Evolutionary conservation across 2,888 invertebrate species (phyloP).

Genomic region (Malacosoma neustria): DNA sequence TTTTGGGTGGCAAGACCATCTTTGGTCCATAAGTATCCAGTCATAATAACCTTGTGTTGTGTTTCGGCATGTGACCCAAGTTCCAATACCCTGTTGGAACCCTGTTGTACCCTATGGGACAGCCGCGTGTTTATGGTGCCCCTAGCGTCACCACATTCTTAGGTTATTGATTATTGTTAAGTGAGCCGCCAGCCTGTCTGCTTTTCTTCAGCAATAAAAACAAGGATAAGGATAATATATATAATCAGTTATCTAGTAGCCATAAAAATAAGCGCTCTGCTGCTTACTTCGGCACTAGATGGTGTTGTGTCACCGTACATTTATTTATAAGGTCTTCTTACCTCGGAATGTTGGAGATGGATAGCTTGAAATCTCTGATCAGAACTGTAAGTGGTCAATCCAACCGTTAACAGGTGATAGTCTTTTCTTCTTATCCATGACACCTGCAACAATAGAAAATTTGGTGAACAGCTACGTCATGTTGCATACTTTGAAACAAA

Average conservation of each 20-base stretch:
- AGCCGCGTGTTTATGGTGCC: neutral
- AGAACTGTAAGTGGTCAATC: slow-evolving; percentile 90
- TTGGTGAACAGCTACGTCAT: too few relatives aligned
- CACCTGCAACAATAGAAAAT: slow-evolving; percentile 73
- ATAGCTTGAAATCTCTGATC: slow-evolving; percentile 91
- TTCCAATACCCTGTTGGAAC: neutral
- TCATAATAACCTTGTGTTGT: neutral
- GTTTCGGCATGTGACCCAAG: neutral
- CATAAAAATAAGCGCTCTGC: too few relatives aligned
- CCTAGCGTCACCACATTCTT: neutral
- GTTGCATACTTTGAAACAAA: too few relatives aligned
- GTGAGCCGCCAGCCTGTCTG: neutral
- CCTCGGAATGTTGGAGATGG: slow-evolving; percentile 90
- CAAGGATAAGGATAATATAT: too few relatives aligned
- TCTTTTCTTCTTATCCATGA: slow-evolving; percentile 91
- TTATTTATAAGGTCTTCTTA: slow-evolving; percentile 45
- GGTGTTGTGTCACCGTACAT: too few relatives aligned
- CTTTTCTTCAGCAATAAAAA: neutral
- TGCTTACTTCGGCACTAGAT: too few relatives aligned
- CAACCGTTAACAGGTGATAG: slow-evolving; percentile 90
- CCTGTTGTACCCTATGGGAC: neutral
- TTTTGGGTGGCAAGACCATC: neutral
- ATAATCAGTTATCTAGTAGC: too few relatives aligned
- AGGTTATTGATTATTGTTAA: too few relatives aligned
- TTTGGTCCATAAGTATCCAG: neutral